phyloP scores from a whole-genome alignment of 2,797 vertebrate species.

The Danio kyathit region DNA sequence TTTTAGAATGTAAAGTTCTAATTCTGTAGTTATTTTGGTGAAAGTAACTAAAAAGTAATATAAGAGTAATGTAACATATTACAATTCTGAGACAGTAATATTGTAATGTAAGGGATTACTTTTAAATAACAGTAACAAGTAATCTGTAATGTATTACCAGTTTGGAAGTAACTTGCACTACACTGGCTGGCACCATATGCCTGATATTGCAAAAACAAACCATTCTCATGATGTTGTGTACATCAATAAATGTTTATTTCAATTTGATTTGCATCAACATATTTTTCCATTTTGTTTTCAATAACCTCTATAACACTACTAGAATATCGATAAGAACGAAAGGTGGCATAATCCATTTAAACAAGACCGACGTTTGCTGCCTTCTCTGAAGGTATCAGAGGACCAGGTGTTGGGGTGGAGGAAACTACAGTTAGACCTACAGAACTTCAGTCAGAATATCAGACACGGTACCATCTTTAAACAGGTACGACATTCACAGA shows the following conservation, averaged over 20 bases:
- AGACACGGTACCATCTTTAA: slow-evolving; percentile 82
- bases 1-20: too few species aligned
- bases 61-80: too few species aligned
- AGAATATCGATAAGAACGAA: slow-evolving; percentile 83
- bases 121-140: too few species aligned
- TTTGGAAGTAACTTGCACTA: too few species aligned
- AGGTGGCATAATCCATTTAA: slow-evolving; percentile 82
- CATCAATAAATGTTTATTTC: slow-evolving; percentile 88
- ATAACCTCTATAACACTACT: slow-evolving; percentile 83
- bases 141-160: too few species aligned
- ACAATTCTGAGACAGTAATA: too few species aligned
- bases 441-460: slow-evolving; percentile 76
- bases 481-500: slow-evolving; percentile 86
- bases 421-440: slow-evolving; percentile 53
- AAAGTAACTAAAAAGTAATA: too few species aligned
- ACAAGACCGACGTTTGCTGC: slow-evolving; percentile 78
- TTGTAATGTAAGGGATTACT: too few species aligned
- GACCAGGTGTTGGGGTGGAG: slow-evolving; percentile 57
- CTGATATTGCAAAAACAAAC: slow-evolving; percentile 42
- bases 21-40: too few species aligned
- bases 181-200: too few species aligned
- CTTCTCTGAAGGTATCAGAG: slow-evolving; percentile 76
- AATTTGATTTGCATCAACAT: slow-evolving; percentile 84
- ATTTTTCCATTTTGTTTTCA: slow-evolving; percentile 74
- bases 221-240: slow-evolving; percentile 64